Conservation (phyloP, 2,113 vertebrate genomes). For the Zingel zingel region DNA sequence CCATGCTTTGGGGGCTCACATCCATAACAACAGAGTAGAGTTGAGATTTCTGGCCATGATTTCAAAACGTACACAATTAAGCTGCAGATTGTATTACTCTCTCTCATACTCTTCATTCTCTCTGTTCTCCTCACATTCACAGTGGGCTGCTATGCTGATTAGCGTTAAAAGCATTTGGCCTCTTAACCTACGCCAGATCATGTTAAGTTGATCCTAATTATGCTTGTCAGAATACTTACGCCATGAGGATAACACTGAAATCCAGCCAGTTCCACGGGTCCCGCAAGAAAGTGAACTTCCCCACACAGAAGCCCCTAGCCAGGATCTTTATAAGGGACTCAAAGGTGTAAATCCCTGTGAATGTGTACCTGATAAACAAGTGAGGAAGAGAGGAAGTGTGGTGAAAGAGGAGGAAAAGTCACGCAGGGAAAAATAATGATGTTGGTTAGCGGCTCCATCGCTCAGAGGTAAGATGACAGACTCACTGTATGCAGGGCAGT, state of each 20-base stretch:
- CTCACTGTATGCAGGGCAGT: not conserved
- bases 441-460: not conserved
- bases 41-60: slow-evolving; percentile 16
- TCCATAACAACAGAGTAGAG: slow-evolving; percentile 50
- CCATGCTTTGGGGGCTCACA: slow-evolving; percentile 29
- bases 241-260: slow-evolving; percentile 98
- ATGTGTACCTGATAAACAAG: slow-evolving; percentile 90
- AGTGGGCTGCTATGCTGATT: slow-evolving; percentile 35
- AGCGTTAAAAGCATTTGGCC: slow-evolving; percentile 47
- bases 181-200: slow-evolving; percentile 53
- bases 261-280: slow-evolving; percentile 99
- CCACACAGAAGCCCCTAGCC: slow-evolving; percentile 97
- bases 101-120: not conserved
- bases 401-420: slow-evolving; percentile 14
- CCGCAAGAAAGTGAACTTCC: slow-evolving; percentile 96
- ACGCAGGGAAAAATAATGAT: not conserved
- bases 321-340: slow-evolving; percentile 99
- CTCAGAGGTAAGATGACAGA: not conserved
- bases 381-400: slow-evolving; percentile 13
- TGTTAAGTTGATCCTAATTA: slow-evolving; percentile 47
- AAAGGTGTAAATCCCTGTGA: slow-evolving; percentile 99
- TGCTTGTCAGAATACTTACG: slow-evolving; percentile 89
- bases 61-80: slow-evolving; percentile 4
- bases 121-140: slow-evolving; percentile 28
- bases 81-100: slow-evolving; percentile 26